Percentiles rank a stretch among this genome's conserved stretches.
Evolutionary conservation across 2,797 vertebrate genomes (phyloP).

Genomic region (Muscicapa striata): DNA sequence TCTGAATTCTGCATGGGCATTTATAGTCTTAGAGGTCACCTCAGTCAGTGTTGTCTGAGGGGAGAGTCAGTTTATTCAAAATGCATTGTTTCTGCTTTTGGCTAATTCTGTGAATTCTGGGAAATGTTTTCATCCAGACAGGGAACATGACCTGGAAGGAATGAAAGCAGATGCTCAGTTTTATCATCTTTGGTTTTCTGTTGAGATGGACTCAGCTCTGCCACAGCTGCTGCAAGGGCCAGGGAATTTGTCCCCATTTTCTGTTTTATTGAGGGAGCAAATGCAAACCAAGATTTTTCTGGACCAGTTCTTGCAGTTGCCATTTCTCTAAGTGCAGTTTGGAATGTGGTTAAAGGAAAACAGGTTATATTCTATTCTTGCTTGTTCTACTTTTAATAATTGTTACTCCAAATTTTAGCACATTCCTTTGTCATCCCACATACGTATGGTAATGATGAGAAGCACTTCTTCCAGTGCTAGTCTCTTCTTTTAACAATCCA

Average conservation of each 20-base stretch:
- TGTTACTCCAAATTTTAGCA: slow-evolving; percentile 2
- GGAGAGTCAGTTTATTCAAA: neutral
- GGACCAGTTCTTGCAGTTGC: neutral
- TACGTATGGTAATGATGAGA: neutral
- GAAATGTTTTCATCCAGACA: neutral
- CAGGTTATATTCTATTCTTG: neutral
- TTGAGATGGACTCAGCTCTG: neutral
- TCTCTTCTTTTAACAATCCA: slow-evolving; percentile 35
- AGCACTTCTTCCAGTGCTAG: neutral
- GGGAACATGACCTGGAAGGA: neutral
- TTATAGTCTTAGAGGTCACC: neutral
- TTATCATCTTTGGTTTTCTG: neutral
- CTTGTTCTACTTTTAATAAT: slow-evolving; percentile 36
- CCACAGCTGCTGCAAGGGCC: neutral
- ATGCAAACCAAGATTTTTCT: neutral
- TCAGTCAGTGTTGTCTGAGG: neutral
- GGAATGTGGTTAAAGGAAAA: neutral
- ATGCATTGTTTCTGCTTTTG: neutral
- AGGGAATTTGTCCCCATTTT: neutral
- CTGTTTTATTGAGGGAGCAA: neutral
- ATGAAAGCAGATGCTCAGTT: neutral
- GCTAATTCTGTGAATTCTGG: neutral
- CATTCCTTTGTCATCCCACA: slow-evolving; percentile 39
- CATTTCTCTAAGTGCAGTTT: neutral
- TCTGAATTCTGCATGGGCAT: neutral